Conservation (phyloP, 2,113 vertebrate species). For the Mirounga angustirostris region DNA sequence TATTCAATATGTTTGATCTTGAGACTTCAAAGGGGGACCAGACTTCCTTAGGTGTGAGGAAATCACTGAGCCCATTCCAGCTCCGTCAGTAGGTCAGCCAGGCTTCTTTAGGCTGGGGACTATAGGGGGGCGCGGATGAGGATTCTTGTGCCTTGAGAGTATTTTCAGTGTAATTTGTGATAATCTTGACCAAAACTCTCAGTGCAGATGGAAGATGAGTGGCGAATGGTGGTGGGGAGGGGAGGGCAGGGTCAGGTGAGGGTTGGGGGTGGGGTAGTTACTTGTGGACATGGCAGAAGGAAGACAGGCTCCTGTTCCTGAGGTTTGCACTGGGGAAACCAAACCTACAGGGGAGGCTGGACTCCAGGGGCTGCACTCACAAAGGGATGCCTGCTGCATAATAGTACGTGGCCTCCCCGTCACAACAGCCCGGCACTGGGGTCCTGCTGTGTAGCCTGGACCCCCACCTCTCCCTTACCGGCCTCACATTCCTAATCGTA, state of each 20-base stretch:
- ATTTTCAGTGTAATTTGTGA: constrained; percentile 23
- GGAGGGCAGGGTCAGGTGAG: rapidly evolving
- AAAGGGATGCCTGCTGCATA: background rate
- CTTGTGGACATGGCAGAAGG: background rate
- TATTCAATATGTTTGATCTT: constrained; percentile 43
- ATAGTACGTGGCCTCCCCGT: background rate
- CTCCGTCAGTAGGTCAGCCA: background rate
- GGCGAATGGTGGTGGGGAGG: background rate
- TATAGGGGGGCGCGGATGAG: rapidly evolving
- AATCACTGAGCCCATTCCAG: background rate
- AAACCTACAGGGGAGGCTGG: background rate
- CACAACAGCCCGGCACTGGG: background rate
- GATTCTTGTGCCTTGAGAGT: background rate
- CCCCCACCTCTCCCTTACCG: background rate
- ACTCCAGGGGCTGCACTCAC: background rate
- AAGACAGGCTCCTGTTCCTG: background rate
- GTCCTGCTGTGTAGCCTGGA: background rate
- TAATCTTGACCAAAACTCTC: background rate
- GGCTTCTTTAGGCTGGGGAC: background rate
- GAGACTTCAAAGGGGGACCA: background rate
- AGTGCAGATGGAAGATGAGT: background rate
- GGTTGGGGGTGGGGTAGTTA: background rate
- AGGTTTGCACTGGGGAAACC: background rate
- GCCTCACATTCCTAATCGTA: background rate
- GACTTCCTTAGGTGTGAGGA: background rate